Evolutionary conservation across 1,140 invertebrate species (phyloP), one percentile per base, ranked within the genome.

Genomic region (Anoplophora glabripennis): DNA sequence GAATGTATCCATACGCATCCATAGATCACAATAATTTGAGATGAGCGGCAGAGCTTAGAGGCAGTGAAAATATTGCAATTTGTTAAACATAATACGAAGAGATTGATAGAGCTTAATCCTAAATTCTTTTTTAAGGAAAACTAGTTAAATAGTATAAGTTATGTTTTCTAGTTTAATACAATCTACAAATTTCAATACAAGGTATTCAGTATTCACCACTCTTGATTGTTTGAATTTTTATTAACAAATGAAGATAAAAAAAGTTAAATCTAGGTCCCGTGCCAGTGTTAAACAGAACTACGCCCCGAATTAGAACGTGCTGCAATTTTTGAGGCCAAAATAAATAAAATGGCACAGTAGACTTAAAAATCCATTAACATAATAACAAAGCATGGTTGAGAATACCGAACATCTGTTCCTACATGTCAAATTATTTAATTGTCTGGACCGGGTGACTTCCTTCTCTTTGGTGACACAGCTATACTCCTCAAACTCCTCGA

Each of bases 401-500:
- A 40, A n/a, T 14, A n/a, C 14, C 14, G 14, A n/a, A 14, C 11
- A 40, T 14, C 14, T n/a, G 9, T 40, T 40, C 14, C 14, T n/a
- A n/a, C 14, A n/a, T 40, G 14, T 14, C 14, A 40, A n/a, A 40
- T 40, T 40, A n/a, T 40, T 14, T 40, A n/a, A 40, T n/a, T 40
- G 11, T n/a, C 14, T 7, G 14, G 4, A 17, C 37, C 10, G 9
- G 62, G 40, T 1, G 69, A 67, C 47, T 60, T 62, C 33, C 66
- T 64, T 54, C 67, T 63, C 57, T 74, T 73, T 34, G 68, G 61
- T 5, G 76, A 52, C 46, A 74, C 56, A 55, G 78, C 74, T 67
- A 82, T 69, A 77, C 80, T 75, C 64, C 85, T 73, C 63, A 86
- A 74, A 63, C 83, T 83, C 65, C 89, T 74, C 44, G 89, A 86